Conservation (phyloP, 2,888 invertebrate species). For the Diachrysia chrysitis region DNA sequence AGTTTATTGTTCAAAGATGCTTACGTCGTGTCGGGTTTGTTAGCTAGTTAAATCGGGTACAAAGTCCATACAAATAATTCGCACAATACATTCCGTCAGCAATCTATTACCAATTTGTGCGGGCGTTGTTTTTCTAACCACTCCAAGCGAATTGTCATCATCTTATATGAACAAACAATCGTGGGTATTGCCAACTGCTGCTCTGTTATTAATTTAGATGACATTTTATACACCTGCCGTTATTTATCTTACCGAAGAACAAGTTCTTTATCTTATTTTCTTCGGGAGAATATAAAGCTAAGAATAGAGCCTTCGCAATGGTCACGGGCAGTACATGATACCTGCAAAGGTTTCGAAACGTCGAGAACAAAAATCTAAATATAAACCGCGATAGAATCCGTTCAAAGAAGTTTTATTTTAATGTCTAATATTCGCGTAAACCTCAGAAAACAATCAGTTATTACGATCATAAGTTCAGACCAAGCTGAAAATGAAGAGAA, state of each 20-base stretch:
- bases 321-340: no score
- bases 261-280: no score
- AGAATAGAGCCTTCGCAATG: background rate
- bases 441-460: no score
- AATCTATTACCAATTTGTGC: constrained; percentile 31
- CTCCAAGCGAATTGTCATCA: constrained; percentile 16
- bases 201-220: constrained; percentile 23
- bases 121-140: constrained; percentile 26
- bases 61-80: constrained; percentile 34
- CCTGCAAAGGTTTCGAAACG: no score
- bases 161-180: constrained; percentile 31
- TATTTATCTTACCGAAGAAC: background rate
- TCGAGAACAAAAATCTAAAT: no score
- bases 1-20: background rate
- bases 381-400: no score
- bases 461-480: no score
- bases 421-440: no score
- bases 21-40: background rate
- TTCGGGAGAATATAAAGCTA: no score
- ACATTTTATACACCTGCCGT: constrained; percentile 35
- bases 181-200: constrained; percentile 32
- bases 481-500: background rate
- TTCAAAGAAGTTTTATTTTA: no score
- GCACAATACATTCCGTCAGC: constrained; percentile 28
- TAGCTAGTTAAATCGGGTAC: constrained; percentile 10